phyloP scores from a whole-genome alignment of 2,888 invertebrate species.

The Rhogogaster chlorosoma region DNA sequence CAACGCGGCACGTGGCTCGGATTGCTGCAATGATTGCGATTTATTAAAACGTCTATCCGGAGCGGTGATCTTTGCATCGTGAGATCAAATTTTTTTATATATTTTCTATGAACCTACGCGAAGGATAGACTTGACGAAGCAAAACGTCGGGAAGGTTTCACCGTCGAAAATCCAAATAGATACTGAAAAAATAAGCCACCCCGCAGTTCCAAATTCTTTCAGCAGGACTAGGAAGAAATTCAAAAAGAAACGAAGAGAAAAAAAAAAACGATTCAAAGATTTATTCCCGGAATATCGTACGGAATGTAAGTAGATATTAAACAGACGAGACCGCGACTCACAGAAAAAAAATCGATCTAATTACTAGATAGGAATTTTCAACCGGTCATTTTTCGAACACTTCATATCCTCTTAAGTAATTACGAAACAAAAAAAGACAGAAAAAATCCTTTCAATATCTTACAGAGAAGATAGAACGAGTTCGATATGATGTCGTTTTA shows the following conservation, averaged over 20 bases:
- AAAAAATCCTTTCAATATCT: neutral
- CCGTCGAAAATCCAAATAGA: neutral
- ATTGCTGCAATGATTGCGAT: neutral
- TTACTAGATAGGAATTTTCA: neutral
- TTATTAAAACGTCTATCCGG: neutral
- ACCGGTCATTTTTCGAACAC: neutral
- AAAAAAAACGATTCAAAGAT: neutral
- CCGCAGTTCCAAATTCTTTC: neutral
- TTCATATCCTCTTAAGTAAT: neutral
- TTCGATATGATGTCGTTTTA: neutral
- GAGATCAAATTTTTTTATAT: neutral
- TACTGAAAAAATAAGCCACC: neutral
- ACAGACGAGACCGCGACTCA: neutral
- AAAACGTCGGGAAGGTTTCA: neutral
- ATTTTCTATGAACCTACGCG: neutral
- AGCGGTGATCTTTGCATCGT: neutral
- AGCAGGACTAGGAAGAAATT: neutral
- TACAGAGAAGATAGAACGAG: neutral
- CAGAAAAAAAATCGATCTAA: neutral
- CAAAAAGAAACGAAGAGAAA: neutral
- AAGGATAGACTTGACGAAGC: neutral
- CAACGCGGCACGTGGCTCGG: neutral
- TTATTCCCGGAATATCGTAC: neutral
- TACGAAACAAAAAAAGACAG: neutral
- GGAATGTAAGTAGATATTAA: neutral